Evolutionary conservation across 2,113 vertebrate species (phyloP).

Genomic region (Cheilinus undulatus): DNA sequence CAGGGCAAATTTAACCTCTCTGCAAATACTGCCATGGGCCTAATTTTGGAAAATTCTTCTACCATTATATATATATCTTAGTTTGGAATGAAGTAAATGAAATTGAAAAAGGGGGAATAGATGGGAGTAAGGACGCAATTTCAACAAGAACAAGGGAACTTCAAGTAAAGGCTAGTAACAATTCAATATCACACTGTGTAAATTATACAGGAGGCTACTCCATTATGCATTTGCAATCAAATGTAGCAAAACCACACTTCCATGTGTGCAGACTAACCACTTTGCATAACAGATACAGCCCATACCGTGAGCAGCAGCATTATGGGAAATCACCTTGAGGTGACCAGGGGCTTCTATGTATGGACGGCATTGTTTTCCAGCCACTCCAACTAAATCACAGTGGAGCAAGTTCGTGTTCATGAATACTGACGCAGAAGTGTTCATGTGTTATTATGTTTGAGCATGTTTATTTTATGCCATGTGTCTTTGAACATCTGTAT

Average conservation of each 20-base stretch:
- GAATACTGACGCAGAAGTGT: constrained; percentile 68
- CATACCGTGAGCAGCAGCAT: constrained; percentile 34
- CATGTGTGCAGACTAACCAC: constrained; percentile 11
- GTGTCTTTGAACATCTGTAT: constrained; percentile 68
- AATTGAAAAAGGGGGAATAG: constrained; percentile 2
- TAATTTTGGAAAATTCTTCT: constrained; percentile 14
- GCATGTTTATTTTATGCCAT: constrained; percentile 63
- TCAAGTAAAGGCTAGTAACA: constrained; percentile 34
- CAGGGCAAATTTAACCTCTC: constrained; percentile 19
- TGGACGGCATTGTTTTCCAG: constrained; percentile 44
- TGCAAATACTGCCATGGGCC: constrained; percentile 21
- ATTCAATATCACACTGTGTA: constrained; percentile 48
- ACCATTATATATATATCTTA: not conserved
- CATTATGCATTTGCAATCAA: constrained; percentile 52
- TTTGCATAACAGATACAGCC: constrained; percentile 47
- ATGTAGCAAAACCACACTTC: constrained; percentile 53
- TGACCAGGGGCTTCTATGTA: constrained; percentile 32
- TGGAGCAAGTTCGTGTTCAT: constrained; percentile 66
- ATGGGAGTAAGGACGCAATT: not conserved
- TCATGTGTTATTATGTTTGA: constrained; percentile 52
- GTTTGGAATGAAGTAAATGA: constrained; percentile 21
- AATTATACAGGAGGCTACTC: constrained; percentile 54
- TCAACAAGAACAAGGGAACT: not conserved
- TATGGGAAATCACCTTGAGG: constrained; percentile 52
- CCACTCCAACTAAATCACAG: constrained; percentile 63